Conservation (phyloP, 2,888 invertebrate genomes). For the Matsumyia berberina region DNA sequence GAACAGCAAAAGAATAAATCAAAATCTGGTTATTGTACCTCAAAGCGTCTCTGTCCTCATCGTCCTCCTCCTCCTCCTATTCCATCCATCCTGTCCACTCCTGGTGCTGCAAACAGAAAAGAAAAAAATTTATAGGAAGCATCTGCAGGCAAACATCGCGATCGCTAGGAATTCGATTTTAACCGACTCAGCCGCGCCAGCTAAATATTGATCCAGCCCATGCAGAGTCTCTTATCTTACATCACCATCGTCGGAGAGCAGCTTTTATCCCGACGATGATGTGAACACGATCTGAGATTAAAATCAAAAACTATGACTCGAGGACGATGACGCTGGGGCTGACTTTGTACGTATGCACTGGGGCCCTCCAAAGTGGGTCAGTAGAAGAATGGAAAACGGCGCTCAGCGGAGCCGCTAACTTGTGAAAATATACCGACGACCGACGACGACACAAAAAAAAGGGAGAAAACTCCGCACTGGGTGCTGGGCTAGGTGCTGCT, state of each 20-base stretch:
- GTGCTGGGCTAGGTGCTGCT: no score
- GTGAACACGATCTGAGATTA: conserved; percentile 76
- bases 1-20: conserved; percentile 73
- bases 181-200: conserved; percentile 30
- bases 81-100: conserved; percentile 27
- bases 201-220: conserved; percentile 54
- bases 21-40: conserved; percentile 68
- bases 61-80: conserved; percentile 1
- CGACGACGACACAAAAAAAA: no score
- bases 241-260: conserved; percentile 70
- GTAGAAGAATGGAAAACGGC: conserved; percentile 67
- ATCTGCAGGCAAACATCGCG: conserved; percentile 11
- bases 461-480: conserved; percentile 63
- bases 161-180: conserved; percentile 69
- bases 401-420: conserved; percentile 1
- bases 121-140: conserved; percentile 62
- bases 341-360: background rate
- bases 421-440: conserved; percentile 39
- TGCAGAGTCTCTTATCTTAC: conserved; percentile 69
- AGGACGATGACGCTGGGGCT: conserved; percentile 64
- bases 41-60: no score
- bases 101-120: conserved; percentile 8
- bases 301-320: conserved; percentile 72
- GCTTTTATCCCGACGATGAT: conserved; percentile 76
- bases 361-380: conserved; percentile 71